Conservation (phyloP, 2,888 invertebrate species). For the Drosophila monieri region DNA sequence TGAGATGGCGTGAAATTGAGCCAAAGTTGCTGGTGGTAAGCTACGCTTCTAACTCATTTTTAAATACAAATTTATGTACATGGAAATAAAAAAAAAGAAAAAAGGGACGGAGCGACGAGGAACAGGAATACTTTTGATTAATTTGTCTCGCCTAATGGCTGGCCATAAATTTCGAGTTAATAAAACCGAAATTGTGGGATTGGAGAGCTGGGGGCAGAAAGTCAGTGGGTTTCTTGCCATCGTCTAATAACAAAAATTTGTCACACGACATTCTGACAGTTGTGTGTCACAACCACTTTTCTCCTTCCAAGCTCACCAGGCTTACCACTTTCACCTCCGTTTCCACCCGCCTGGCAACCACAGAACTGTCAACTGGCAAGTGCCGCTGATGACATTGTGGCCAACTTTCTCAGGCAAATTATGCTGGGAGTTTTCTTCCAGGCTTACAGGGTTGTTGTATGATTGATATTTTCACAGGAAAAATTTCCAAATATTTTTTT, state of each 20-base stretch:
- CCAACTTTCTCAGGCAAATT: constrained; percentile 43
- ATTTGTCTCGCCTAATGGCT: constrained; percentile 77
- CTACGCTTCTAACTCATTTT: constrained; percentile 79
- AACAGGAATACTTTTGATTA: constrained; percentile 68
- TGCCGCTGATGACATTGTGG: constrained; percentile 54
- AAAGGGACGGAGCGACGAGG: constrained; percentile 35
- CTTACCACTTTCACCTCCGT: neutral
- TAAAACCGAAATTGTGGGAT: constrained; percentile 53
- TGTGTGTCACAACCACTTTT: constrained; percentile 66
- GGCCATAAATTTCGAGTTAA: constrained; percentile 80
- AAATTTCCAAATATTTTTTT: neutral
- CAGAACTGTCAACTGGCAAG: constrained; percentile 57
- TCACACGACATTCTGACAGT: constrained; percentile 80
- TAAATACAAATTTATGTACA: constrained; percentile 82
- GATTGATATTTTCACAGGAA: constrained; percentile 17
- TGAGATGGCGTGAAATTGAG: constrained; percentile 75
- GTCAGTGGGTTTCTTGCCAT: constrained; percentile 28
- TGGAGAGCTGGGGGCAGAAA: constrained; percentile 19
- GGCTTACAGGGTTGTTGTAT: neutral
- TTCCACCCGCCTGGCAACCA: constrained; percentile 25
- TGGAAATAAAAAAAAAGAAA: constrained; percentile 35
- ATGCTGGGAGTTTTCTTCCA: constrained; percentile 28
- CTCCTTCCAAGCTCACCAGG: constrained; percentile 1
- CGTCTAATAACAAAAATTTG: constrained; percentile 76
- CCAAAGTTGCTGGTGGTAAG: constrained; percentile 9